Evolutionary conservation across 92 coral and sea anemone genomes (phyloP), one percentile per base, ranked within the genome.

Genomic region (Muricea muricata): DNA sequence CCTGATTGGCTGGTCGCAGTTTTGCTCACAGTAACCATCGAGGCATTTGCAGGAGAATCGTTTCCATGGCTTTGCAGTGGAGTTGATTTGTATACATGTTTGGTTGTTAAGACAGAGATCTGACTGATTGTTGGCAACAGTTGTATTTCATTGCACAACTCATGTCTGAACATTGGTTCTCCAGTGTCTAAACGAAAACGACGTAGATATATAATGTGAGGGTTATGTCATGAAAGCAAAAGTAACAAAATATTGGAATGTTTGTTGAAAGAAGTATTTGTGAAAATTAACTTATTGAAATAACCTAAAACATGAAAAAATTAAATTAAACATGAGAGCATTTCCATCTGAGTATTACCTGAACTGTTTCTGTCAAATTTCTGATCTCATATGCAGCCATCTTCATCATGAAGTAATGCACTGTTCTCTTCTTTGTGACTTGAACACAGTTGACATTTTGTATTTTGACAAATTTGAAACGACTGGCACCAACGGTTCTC

Each of bases 111-210:
- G 70, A 26, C 70, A 63, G 30, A 63, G 15, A 28, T 2, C 37
- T 28, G 70, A n/a, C n/a, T n/a, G n/a, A 63, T 63, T 28, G 70
- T 63, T 63, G 70, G 30, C 70, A 63, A 63, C 70, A 63, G 70
- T 63, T 63, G 70, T 26, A 2, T 10, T 63, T 63, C 37, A 63
- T 63, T 28, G 35, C 28, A 17, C 70, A 63, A 26, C 70, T 63
- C 17, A 25, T 29, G 18, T 39, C 21, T 63, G 70, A 63, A 63
- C 70, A 63, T 18, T 63, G 70, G 70, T 26, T 21, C 4, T 63
- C 70, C 7, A 63, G 12, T 1, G 28, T 32, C 70, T 63, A 63
- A 10, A n/a, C n/a, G 15, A 63, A 63, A n/a, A 63, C 30, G 30
- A 11, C 11, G 30, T 6, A 10, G 0, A 7, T 13, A 17, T 52